Evolutionary conservation across 2,888 invertebrate species (phyloP).

Genomic region (Flexamia atlantica): DNA sequence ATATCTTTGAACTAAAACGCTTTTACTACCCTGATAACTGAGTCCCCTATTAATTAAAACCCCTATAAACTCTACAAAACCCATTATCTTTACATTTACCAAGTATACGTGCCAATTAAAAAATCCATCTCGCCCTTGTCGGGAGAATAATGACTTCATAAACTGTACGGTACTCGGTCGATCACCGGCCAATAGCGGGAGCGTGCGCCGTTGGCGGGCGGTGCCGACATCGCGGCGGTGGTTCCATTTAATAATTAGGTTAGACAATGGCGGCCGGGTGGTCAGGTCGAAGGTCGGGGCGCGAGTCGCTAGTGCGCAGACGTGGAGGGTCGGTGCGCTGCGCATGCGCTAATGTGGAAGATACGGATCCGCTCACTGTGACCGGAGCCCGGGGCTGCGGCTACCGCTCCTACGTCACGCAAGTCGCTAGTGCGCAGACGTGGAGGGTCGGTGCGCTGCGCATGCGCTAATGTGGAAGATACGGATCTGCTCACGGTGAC

Average conservation of each 20-base stretch:
- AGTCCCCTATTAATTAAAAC: too few relatives aligned
- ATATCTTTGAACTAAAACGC: too few relatives aligned
- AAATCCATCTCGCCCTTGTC: conserved; percentile 3
- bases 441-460: too few relatives aligned
- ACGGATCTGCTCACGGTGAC: background rate
- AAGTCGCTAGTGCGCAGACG: too few relatives aligned
- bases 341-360: too few relatives aligned
- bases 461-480: too few relatives aligned
- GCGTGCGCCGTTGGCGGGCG: background rate
- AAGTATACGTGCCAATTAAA: background rate
- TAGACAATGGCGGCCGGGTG: conserved; percentile 40
- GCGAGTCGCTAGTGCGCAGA: background rate
- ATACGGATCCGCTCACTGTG: too few relatives aligned
- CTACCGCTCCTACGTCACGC: background rate
- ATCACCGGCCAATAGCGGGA: background rate
- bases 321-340: too few relatives aligned
- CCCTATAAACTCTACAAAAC: background rate
- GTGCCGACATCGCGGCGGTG: conserved; percentile 6
- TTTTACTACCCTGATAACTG: too few relatives aligned
- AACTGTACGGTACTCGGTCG: conserved; percentile 5
- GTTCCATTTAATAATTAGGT: conserved; percentile 16
- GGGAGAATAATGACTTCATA: conserved; percentile 32
- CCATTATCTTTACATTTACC: background rate
- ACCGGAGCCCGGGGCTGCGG: background rate
- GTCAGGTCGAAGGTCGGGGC: conserved; percentile 13